Base-by-base conservation (phyloP, 2,113 vertebrate genomes). In the Salminus brasiliensis region DNA sequence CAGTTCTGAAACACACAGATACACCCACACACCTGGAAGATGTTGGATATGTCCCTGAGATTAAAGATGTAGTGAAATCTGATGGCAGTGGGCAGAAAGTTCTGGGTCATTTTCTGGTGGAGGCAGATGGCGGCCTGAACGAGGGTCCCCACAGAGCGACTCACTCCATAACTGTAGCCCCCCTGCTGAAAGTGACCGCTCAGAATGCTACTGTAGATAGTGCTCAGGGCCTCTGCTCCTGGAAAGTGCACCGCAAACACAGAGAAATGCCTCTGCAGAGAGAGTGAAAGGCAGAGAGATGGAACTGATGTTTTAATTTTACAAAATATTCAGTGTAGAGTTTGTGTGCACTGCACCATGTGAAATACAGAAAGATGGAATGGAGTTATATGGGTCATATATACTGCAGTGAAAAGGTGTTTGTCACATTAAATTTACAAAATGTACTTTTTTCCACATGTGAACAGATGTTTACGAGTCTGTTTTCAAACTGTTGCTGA, bases 11-110 rank as follows among this genome's bases (percentile, higher is more conserved):
- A 27, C 16, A 29, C n/a, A 27, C 18, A 47, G 25, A 29, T 30
- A 27, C 18, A 47, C 34, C 43, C 60, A 74, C 78, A 52, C 85
- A 93, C 93, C 90, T 94, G 91, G 83, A 94, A 94, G 84, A 93
- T 85, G 78, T 68, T 83, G 30, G 90, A 91, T 69, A 93, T 87
- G 86, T 94, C 89, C 82, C 93, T 86, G 74, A 95, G 87, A 91
- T 95, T 91, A 90, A 96, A 96, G 87, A 86, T 88, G 77, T 93
- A 95, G 88, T 92, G 93, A 82, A 96, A 94, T 83, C 89, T 92
- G 74, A 93, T 93, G 34, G 91, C 90, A 27, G 90, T 94, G 16
- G 89, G 91, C 34, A 95, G 89, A 82, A 96, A 94, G 89, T 93
- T 94, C 86, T 93, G 92, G 29, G 84, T 92, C 88, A 92, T 92